Base-by-base conservation (phyloP, 2,113 vertebrate genomes). In the Crotalus helleri region DNA sequence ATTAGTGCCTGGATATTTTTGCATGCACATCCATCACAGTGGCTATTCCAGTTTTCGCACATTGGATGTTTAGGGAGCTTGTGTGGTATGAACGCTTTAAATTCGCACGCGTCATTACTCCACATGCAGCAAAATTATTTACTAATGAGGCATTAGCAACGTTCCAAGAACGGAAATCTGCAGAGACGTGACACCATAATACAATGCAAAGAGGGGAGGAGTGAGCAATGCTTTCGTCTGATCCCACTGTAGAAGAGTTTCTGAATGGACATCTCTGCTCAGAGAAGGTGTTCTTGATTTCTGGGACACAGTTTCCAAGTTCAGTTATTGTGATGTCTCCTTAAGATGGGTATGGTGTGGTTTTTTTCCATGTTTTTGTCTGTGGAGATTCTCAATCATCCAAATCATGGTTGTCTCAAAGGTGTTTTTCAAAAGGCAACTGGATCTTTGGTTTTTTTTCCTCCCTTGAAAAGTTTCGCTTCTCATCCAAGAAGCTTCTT, bases 111-210 rank as follows among this genome's bases (percentile, higher is more conserved):
- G 9, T 92, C 90, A 3, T 94, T 91, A 86, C 87, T 94, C 95
- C 0, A 1, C 95, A 96, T 95, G 95, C 90, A 96, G 95, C 95
- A 15, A 93, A 94, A 95, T 95, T 85, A 95, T 96, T 96, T 94
- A 94, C 92, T 96, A 95, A 96, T 95, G 96, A 96, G 95, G 9
- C 17, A 94, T 91, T 57, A 0, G 90, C 44, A 24, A 5, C 85
- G 0, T 39, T 4, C 90, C 46, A 85, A 74, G 0, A 58, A 86
- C 33, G 1, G 10, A n/a, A 64, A 7, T 88, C 91, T 54, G 88
- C 91, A 57, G 87, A 55, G 3, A 0, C 0, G 90, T 88, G 92
- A 5, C 0, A 3, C 0, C 0, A 17, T 0, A 0, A 49, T 59
- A 39, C 19, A 0, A 23, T 9, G 19, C 10, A 87, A 0, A 1